Evolutionary conservation across 2,888 invertebrate species (phyloP), one percentile per base, ranked within the genome.

Genomic region (Boloria euphrosyne): DNA sequence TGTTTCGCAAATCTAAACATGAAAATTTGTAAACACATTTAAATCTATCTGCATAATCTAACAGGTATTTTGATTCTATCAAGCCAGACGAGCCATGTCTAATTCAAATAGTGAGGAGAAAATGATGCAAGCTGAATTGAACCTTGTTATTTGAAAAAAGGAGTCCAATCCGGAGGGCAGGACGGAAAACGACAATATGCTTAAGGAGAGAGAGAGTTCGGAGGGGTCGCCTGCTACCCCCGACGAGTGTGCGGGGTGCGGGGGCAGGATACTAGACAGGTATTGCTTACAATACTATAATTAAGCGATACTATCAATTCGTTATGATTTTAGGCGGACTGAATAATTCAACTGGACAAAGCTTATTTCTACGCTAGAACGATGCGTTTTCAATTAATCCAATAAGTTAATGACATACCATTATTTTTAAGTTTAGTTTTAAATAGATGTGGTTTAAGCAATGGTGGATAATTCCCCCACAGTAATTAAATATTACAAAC

Each of bases 181-280:
- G 75, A 80, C 78, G 77, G 82, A 81, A 67, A 80, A 80, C 74
- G 80, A 83, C 78, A 80, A 80, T 72, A 95, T 95, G 95, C 89
- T 95, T 87, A 95, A 95, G 86, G 95, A 95, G 85, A 93, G 95
- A 65, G 93, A 94, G 77, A 90, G 93, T 83, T 88, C 93, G 83
- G 87, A 87, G 78, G 87, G 84, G 65, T 92, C 92, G 65, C 90
- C 92, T 57, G 79, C 81, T 52, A 76, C 82, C 53, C 89, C 91
- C 4, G 92, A 91, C 76, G 90, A 90, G 82, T 95, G 95, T 78
- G 94, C 94, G 70, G 95, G 95, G 17, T 94, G 94, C 80, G 94
- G 94, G 73, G 93, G 93, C 27, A 83, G 93, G 74, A 94, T 94
- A 72, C 93, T 94, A 73, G 94, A 94, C 83, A 90, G 94, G 87